A percentile compares a stretch with the other conserved stretches of the same genome.
Evolutionary conservation across 2,888 invertebrate genomes (phyloP).

Genomic region (Acronicta aceris): DNA sequence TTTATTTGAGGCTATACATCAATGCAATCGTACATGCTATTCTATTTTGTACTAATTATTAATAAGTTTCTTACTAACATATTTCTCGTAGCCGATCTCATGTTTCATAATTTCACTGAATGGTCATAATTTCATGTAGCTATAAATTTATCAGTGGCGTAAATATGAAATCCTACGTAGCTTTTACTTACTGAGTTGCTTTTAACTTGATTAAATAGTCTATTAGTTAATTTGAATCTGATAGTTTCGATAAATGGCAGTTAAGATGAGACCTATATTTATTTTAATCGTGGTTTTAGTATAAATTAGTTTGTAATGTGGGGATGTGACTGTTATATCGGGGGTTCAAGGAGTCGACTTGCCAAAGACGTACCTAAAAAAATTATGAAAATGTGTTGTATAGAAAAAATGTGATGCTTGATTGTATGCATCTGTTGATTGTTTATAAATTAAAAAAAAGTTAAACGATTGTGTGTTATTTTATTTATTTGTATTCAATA

Average conservation of each 20-base stretch:
- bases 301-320: slow-evolving; percentile 49
- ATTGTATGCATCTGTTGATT: slow-evolving; percentile 79
- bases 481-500: slow-evolving; percentile 31
- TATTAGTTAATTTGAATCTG: slow-evolving; percentile 58
- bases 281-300: slow-evolving; percentile 56
- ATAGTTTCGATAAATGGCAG: slow-evolving; percentile 48
- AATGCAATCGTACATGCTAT: slow-evolving; percentile 57
- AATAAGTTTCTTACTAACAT: slow-evolving; percentile 37
- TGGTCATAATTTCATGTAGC: slow-evolving; percentile 46
- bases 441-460: slow-evolving; percentile 80
- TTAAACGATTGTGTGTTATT: slow-evolving; percentile 62
- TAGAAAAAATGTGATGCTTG: slow-evolving; percentile 68
- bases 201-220: slow-evolving; percentile 59
- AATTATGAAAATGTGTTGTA: slow-evolving; percentile 73
- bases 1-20: slow-evolving; percentile 65
- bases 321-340: slow-evolving; percentile 44
- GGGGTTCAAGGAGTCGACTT: slow-evolving; percentile 69
- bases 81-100: slow-evolving; percentile 58
- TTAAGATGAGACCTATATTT: slow-evolving; percentile 58
- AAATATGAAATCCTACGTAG: slow-evolving; percentile 48
- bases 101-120: slow-evolving; percentile 40
- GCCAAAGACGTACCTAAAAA: slow-evolving; percentile 78
- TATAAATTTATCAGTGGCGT: slow-evolving; percentile 32
- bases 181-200: slow-evolving; percentile 50
- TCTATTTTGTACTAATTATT: slow-evolving; percentile 33